Percentiles rank a stretch among this genome's conserved stretches.
Evolutionary conservation across 1,140 invertebrate species (phyloP).

Genomic region (Achroia grisella): DNA sequence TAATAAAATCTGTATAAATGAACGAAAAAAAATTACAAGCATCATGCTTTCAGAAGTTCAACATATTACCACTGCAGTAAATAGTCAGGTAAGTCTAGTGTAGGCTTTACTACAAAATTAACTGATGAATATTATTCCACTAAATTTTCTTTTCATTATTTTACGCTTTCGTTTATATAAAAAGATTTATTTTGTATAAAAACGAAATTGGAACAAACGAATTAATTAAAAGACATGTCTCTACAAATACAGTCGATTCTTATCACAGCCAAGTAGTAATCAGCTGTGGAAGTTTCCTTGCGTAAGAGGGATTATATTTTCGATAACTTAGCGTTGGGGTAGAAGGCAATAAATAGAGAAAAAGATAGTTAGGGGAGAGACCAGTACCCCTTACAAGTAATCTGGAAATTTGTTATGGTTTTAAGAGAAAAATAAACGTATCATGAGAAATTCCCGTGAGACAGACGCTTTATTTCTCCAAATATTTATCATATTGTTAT

Average conservation of each 20-base stretch:
- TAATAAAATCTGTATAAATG: too few species aligned
- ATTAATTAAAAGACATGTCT: constrained; percentile 14
- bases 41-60: too few species aligned
- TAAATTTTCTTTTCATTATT: too few species aligned
- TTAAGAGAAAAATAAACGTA: constrained; percentile 41
- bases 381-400: constrained; percentile 30
- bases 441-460: constrained; percentile 35
- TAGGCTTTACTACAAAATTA: too few species aligned
- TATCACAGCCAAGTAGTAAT: constrained; percentile 59
- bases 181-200: too few species aligned
- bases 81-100: too few species aligned
- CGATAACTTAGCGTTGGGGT: constrained; percentile 61
- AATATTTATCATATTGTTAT: constrained; percentile 1
- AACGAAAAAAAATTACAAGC: too few species aligned
- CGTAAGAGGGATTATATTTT: constrained; percentile 68
- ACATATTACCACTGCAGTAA: too few species aligned
- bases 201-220: too few species aligned
- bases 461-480: constrained; percentile 29
- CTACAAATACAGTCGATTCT: constrained; percentile 21
- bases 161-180: too few species aligned
- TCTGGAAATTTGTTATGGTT: constrained; percentile 66
- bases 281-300: constrained; percentile 57
- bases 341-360: constrained; percentile 59
- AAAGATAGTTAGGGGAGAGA: constrained; percentile 34
- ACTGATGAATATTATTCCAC: too few species aligned